These are phyloP conservation scores for Bombus waltoni DNA, from an alignment of 1,140 invertebrate genomes.

Conservation along the genomic window DNA sequence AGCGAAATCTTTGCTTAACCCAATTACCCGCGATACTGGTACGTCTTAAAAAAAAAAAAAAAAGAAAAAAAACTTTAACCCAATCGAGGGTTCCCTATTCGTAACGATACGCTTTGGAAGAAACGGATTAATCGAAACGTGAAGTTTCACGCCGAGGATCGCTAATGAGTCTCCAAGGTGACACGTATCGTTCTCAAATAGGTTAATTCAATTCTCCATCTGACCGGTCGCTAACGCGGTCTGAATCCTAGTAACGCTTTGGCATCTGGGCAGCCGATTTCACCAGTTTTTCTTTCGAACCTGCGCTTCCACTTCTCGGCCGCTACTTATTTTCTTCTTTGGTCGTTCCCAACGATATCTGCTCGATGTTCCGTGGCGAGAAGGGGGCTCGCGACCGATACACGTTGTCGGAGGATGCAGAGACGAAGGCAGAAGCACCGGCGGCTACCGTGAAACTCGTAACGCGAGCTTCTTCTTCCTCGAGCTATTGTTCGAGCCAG, in stretches of 20 bases:
- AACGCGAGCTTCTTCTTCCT: slow-evolving; percentile 66
- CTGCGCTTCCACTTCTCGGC: not conserved
- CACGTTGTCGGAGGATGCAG: not conserved
- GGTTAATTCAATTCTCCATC: slow-evolving; percentile 22
- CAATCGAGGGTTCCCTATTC: too few relatives aligned
- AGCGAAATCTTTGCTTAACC: too few relatives aligned
- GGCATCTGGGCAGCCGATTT: slow-evolving; percentile 15
- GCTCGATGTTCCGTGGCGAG: slow-evolving; percentile 10
- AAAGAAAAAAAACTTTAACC: too few relatives aligned
- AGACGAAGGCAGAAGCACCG: slow-evolving; percentile 3
- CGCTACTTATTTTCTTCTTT: not conserved
- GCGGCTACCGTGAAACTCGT: slow-evolving; percentile 64
- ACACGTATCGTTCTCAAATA: slow-evolving; percentile 39
- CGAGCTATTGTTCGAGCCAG: slow-evolving; percentile 60
- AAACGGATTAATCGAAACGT: not conserved
- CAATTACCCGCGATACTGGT: too few relatives aligned
- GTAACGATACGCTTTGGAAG: not conserved
- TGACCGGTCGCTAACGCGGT: slow-evolving; percentile 6
- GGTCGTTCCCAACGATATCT: not conserved
- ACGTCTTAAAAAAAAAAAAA: too few relatives aligned
- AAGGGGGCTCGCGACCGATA: slow-evolving; percentile 19
- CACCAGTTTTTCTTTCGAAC: not conserved
- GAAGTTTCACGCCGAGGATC: slow-evolving; percentile 1
- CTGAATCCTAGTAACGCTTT: not conserved
- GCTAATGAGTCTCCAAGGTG: slow-evolving; percentile 47